These are phyloP conservation scores for Drosophila kurseongensis DNA, from an alignment of 1,140 invertebrate species.

Conservation along the genomic window DNA sequence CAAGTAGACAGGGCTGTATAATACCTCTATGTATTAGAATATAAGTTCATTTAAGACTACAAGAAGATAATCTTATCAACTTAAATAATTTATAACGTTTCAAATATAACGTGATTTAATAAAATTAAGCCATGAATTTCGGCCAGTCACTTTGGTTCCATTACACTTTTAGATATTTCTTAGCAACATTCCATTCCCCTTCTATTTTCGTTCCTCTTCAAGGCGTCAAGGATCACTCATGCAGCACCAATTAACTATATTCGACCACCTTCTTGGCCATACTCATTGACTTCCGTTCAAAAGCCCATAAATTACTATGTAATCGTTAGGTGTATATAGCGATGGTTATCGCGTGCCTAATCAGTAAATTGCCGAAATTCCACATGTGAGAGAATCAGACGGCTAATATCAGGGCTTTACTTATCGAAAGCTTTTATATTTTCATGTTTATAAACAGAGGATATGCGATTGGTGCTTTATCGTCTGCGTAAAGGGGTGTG, in stretches of 20 bases:
- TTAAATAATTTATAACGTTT: too few relatives aligned
- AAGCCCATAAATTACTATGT: conserved; percentile 32
- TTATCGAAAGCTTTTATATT: conserved; percentile 27
- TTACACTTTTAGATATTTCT: neutral
- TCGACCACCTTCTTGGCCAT: conserved; percentile 13
- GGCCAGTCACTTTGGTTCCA: neutral
- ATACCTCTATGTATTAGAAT: too few relatives aligned
- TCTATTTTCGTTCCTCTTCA: neutral
- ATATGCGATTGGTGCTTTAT: neutral
- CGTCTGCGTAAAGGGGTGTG: conserved; percentile 17
- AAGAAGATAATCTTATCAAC: too few relatives aligned
- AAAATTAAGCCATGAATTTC: neutral
- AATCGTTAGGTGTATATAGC: conserved; percentile 14
- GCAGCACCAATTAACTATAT: conserved; percentile 50
- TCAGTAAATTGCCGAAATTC: conserved; percentile 44
- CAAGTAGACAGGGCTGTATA: too few relatives aligned
- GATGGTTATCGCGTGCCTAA: conserved; percentile 39
- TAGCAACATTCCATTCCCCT: neutral
- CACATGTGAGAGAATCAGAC: conserved; percentile 9
- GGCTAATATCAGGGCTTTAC: conserved; percentile 20
- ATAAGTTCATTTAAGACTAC: too few relatives aligned
- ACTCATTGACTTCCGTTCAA: conserved; percentile 40
- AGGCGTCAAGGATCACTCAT: conserved; percentile 28
- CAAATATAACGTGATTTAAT: too few relatives aligned
- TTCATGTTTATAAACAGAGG: conserved; percentile 23